phyloP scores from a whole-genome alignment of 1,140 invertebrate species.

The Notospermus geniculatus region DNA sequence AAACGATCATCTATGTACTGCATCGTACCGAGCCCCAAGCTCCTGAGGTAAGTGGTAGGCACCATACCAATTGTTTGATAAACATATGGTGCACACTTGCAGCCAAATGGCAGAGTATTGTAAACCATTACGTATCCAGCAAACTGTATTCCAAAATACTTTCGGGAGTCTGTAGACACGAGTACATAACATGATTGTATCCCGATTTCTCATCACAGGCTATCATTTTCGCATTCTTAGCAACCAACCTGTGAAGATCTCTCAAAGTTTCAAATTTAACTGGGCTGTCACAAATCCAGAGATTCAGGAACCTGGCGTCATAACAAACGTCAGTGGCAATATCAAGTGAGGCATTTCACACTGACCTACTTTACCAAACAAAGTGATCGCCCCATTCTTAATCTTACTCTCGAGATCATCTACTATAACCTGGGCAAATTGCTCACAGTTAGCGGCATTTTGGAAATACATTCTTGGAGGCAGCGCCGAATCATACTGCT shows the following conservation, averaged over 20 bases:
- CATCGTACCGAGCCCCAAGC: background rate
- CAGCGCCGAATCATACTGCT: constrained; percentile 14
- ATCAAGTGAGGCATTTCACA: constrained; percentile 13
- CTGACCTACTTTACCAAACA: constrained; percentile 16
- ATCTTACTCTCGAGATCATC: constrained; percentile 5
- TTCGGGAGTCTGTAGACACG: background rate
- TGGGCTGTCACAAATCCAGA: constrained; percentile 13
- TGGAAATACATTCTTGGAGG: constrained; percentile 19
- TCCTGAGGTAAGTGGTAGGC: background rate
- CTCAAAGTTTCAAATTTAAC: constrained; percentile 18
- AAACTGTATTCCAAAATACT: background rate
- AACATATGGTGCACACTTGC: background rate
- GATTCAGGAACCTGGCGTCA: constrained; percentile 18
- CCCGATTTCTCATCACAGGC: constrained; percentile 18
- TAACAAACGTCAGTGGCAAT: constrained; percentile 11
- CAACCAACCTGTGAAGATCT: constrained; percentile 7
- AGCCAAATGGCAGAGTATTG: constrained; percentile 2
- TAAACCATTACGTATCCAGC: background rate
- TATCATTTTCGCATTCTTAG: constrained; percentile 11
- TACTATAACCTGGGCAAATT: constrained; percentile 17
- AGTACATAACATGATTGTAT: constrained; percentile 2
- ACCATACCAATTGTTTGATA: constrained; percentile 9
- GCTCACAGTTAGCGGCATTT: constrained; percentile 19
- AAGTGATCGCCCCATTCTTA: constrained; percentile 3
- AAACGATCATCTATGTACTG: constrained; percentile 7